Conservation (phyloP, 2,113 vertebrate genomes). For the Pterocles gutturalis region DNA sequence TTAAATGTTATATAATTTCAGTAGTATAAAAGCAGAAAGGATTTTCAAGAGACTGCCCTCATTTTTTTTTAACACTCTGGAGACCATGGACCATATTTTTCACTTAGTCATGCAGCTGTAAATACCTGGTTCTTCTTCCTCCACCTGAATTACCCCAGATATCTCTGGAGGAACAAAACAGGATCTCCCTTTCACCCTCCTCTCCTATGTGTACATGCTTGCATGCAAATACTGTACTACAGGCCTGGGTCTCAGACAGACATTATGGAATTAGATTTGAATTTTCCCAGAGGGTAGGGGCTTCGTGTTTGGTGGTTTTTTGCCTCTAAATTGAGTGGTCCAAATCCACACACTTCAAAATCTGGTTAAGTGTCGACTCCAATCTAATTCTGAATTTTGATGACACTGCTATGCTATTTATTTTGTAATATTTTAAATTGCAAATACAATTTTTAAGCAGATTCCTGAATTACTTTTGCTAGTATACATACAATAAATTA, state of each 20-base stretch:
- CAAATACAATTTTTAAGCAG: not conserved
- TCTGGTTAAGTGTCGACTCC: not conserved
- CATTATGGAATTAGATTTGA: not conserved
- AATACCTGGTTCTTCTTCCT: not conserved
- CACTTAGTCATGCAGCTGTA: not conserved
- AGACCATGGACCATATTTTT: not conserved
- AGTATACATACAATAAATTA: not conserved
- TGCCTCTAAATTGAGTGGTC: not conserved
- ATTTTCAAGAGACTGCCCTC: not conserved
- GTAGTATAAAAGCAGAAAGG: not conserved
- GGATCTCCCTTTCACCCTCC: not conserved
- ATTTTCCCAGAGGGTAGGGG: not conserved
- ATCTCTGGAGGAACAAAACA: not conserved
- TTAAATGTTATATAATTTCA: slow-evolving; percentile 71
- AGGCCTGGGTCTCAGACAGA: not conserved
- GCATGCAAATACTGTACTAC: not conserved
- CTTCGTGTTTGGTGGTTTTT: not conserved
- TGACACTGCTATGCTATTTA: not conserved
- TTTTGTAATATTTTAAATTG: not conserved
- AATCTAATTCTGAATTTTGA: not conserved
- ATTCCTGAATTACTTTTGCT: not conserved
- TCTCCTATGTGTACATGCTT: not conserved
- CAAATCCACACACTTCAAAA: not conserved
- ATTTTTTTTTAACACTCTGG: not conserved
- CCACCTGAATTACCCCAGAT: not conserved